Evolutionary conservation across 2,888 invertebrate species (phyloP), one percentile per base, ranked within the genome.

Genomic region (Melipona bicolor): DNA sequence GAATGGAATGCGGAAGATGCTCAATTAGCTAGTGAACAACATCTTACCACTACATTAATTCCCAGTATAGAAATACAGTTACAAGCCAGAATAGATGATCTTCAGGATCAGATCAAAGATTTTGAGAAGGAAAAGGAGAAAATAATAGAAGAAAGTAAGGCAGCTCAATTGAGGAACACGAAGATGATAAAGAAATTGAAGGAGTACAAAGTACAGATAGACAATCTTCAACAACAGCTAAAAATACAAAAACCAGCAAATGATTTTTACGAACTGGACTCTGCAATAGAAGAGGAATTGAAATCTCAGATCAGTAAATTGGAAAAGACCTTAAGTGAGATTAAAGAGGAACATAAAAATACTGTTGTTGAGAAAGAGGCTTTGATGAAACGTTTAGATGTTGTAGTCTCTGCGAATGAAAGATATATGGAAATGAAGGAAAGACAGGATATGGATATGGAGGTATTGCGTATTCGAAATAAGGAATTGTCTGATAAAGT

Each of bases 131-230:
- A 90, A n/a, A 87, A 72, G 3, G 62, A 36, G 13, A 76, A 50
- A 15, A 54, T 87, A 4, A 19, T 54, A 2, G 89, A 88, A 1
- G 89, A 88, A 11, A 87, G 54, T 11, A 88, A 85, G 19, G 56
- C 65, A 0, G 50, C 71, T 0, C 90, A 90, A 93, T 94, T 96
- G 0, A 98, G 98, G 93, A 96, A 97, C 52, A 96, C 96, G 2
- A 98, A 98, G 95, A 96, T 98, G 87, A 95, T 98, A 89, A 97
- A 97, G 91, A 98, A 98, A 94, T 95, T 98, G 65, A 98, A 98
- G 94, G 97, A 98, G 92, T 96, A 98, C 77, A 98, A 98, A 94
- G 94, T 95, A 3, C 96, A 96, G 83, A 96, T 97, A 91, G 97
- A 97, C 59, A 95, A 95, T 88, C 93, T 97, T 59, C 94, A 95